Base-by-base conservation (phyloP, 2,888 invertebrate genomes). In the Monoplex corrugatus region DNA sequence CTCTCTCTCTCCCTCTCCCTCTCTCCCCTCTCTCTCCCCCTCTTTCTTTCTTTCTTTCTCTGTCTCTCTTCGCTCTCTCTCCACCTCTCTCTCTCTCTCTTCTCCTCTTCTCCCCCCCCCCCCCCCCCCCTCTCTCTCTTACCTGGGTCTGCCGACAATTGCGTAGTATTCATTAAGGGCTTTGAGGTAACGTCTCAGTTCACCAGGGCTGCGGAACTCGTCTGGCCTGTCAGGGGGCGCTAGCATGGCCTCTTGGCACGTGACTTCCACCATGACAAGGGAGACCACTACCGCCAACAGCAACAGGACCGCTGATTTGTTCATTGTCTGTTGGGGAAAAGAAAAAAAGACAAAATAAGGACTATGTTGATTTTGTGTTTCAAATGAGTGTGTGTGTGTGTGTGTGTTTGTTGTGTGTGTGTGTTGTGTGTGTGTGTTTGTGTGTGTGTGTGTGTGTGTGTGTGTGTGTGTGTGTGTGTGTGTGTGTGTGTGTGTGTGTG, bases 131-230 rank as follows among this genome's bases (percentile, higher is more conserved):
- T 3, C 68, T 68, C n/a, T 68, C 68, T n/a, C 68, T 40, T 28
- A 80, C 78, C 78, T 80, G 40, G 78, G 78, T 80, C 78, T 80
- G 78, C 78, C 78, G 40, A 80, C 78, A 75, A 96, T 95, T 45
- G 96, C 96, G 92, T 97, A 97, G 93, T 96, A 97, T 93, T 97
- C 96, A 92, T 96, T 96, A 80, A 97, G 95, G 57, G 96, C 96
- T 90, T 97, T 96, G 38, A 97, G 94, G 92, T 97, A 97, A 89
- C 94, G 94, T 88, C 96, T 94, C n/a, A 97, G 95, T 84, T 96
- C 96, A n/a, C 96, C 96, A 13, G 96, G 96, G 28, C 95, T 96
- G 85, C 94, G 95, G 93, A 97, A 96, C 78, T 96, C 96, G 90
- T 95, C 95, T 28, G 96, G 96, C 91, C 96, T 94, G 23, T 94